phyloP scores from a whole-genome alignment of 2,888 invertebrate species.

The Plebejus melissa region DNA sequence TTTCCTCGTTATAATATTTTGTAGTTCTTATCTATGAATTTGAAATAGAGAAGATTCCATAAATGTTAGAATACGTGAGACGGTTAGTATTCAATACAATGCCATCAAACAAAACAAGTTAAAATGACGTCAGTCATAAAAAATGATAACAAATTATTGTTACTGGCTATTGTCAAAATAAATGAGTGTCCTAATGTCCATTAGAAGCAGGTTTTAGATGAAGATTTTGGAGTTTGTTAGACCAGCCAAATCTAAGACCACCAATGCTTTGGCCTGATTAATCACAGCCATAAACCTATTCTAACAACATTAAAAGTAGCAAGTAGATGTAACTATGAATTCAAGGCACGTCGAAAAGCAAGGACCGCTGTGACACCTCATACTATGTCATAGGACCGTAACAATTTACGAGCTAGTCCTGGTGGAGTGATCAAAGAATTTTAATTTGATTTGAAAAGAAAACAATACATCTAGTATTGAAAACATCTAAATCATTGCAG shows the following conservation, averaged over 20 bases:
- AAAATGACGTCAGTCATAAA: background rate
- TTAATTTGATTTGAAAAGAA: constrained; percentile 19
- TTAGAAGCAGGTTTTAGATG: constrained; percentile 14
- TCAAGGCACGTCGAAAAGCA: constrained; percentile 66
- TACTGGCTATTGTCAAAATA: background rate
- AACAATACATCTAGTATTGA: background rate
- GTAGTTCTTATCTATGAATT: background rate
- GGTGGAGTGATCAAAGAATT: constrained; percentile 41
- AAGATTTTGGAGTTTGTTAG: background rate
- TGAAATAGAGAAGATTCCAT: background rate
- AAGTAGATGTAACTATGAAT: constrained; percentile 39
- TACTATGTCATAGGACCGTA: constrained; percentile 56
- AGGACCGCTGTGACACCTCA: constrained; percentile 60
- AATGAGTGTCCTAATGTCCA: background rate
- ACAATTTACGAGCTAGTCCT: constrained; percentile 54
- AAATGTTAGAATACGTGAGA: background rate
- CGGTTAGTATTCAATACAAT: background rate
- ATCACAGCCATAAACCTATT: background rate
- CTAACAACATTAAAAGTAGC: constrained; percentile 22
- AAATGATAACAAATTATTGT: background rate
- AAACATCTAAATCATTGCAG: background rate
- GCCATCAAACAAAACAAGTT: background rate
- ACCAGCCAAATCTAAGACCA: background rate
- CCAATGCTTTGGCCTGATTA: background rate
- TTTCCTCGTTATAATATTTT: background rate